Evolutionary conservation across 2,113 vertebrate species (phyloP).

Genomic region (Oryctolagus cuniculus): mOryCun1.1 NC_091437.1:23448501-23449000

Average conservation of each 20-base stretch:
- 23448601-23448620: background rate
- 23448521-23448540: background rate
- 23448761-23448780: background rate
- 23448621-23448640: background rate
- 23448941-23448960: background rate
- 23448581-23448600: background rate
- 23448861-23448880: background rate
- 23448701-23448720: background rate
- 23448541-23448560: rapidly evolving
- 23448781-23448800: background rate
- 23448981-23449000: background rate
- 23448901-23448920: background rate
- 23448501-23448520: background rate
- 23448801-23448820: background rate
- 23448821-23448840: background rate
- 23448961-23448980: background rate
- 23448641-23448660: background rate
- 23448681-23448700: background rate
- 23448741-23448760: background rate
- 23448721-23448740: background rate
- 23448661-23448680: background rate
- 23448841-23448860: background rate
- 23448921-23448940: background rate
- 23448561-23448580: background rate
- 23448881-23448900: background rate